Conservation (phyloP, 2,888 invertebrate species). For the Drosophila demipolita region DNA sequence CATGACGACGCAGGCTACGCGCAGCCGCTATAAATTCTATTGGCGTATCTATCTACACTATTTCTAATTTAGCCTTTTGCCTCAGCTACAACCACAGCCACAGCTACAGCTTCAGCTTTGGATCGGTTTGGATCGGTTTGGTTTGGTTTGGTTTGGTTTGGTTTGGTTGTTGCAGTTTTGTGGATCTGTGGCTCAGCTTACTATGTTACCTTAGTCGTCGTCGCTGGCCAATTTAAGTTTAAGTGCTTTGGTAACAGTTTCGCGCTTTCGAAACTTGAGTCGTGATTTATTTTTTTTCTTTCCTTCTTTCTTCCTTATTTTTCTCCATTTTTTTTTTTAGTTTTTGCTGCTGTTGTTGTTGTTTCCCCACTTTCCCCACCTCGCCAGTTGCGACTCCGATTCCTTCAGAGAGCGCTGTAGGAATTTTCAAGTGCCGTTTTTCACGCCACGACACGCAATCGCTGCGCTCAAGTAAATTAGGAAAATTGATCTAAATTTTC, state of each 20-base stretch:
- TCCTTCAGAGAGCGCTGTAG: conserved; percentile 46
- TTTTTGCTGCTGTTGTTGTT: conserved; percentile 15
- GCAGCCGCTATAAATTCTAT: conserved; percentile 78
- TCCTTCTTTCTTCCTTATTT: conserved; percentile 26
- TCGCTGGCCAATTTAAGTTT: conserved; percentile 80
- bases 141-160: conserved; percentile 9
- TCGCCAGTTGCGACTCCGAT: conserved; percentile 33
- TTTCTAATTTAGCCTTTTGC: conserved; percentile 77
- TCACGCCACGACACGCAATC: conserved; percentile 82
- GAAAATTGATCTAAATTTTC: conserved; percentile 81
- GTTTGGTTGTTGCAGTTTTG: conserved; percentile 14
- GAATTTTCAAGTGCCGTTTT: conserved; percentile 79
- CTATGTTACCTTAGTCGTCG: conserved; percentile 57
- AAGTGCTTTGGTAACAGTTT: conserved; percentile 82
- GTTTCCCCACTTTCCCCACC: conserved; percentile 16
- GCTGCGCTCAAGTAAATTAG: conserved; percentile 77
- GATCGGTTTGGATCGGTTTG: conserved; percentile 6
- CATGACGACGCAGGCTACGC: conserved; percentile 66
- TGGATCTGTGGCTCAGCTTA: conserved; percentile 52
- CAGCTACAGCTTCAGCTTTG: conserved; percentile 1
- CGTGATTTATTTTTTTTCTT: conserved; percentile 77
- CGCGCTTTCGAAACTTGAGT: conserved; percentile 81
- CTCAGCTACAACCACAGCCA: conserved; percentile 8
- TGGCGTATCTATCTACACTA: conserved; percentile 80
- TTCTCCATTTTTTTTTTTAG: conserved; percentile 8